phyloP scores from a whole-genome alignment of 2,113 vertebrate species.

The Lophius piscatorius region DNA sequence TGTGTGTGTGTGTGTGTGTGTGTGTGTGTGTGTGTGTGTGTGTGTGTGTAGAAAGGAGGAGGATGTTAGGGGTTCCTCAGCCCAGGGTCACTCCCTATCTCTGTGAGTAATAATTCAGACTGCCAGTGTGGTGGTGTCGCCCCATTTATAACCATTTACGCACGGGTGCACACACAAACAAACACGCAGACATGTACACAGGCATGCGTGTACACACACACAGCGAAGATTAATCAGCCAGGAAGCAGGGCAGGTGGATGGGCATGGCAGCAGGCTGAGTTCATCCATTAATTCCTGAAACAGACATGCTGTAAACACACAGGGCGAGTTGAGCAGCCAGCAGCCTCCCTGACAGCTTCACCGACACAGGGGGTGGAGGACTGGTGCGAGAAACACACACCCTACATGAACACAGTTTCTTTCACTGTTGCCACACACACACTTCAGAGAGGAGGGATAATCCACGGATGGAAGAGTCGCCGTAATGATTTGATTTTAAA shows the following conservation, averaged over 20 bases:
- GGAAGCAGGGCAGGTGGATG: constrained; percentile 68
- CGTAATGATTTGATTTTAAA: too few species aligned
- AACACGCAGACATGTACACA: constrained; percentile 22
- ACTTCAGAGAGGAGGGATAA: background rate
- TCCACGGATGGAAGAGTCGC: too few species aligned
- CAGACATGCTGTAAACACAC: constrained; percentile 58
- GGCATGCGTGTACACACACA: background rate
- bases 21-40: background rate
- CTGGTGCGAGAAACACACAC: background rate
- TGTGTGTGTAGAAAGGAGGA: constrained; percentile 29
- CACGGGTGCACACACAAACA: constrained; percentile 48
- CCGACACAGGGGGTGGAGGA: background rate
- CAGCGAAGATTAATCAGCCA: constrained; percentile 62
- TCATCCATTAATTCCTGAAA: constrained; percentile 69
- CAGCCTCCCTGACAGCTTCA: constrained; percentile 30
- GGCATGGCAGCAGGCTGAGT: constrained; percentile 51
- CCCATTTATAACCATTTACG: constrained; percentile 80
- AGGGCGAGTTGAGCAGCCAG: constrained; percentile 22
- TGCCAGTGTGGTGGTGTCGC: constrained; percentile 70
- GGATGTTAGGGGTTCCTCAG: constrained; percentile 62
- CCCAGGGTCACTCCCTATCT: constrained; percentile 74
- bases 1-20: background rate
- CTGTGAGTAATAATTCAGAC: constrained; percentile 80
- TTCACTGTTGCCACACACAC: constrained; percentile 6
- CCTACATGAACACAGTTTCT: constrained; percentile 2